A percentile compares a stretch with the other conserved stretches of the same genome.
These are phyloP conservation scores for Erpetoichthys calabaricus DNA, from an alignment of 2,797 vertebrate species.

Conservation along the genomic window DNA sequence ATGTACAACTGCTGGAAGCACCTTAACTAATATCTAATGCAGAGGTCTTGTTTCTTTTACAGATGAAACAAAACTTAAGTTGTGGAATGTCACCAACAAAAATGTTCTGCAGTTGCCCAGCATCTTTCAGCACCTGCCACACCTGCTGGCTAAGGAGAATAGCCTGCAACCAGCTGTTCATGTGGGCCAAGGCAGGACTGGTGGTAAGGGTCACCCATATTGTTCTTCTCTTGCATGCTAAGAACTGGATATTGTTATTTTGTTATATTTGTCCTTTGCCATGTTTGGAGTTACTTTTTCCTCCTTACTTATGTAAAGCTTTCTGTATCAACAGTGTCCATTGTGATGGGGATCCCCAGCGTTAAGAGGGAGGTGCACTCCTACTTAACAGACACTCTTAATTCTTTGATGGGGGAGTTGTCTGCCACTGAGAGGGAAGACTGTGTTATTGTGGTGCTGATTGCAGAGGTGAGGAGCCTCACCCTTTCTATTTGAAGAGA, in stretches of 20 bases:
- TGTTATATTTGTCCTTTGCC: conserved; percentile 17
- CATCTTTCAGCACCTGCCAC: conserved; percentile 93
- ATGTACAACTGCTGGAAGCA: too few species aligned
- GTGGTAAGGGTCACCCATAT: conserved; percentile 68
- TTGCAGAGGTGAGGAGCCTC: conserved; percentile 84
- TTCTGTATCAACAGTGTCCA: conserved; percentile 65
- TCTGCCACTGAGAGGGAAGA: conserved; percentile 82
- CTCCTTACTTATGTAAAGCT: too few species aligned
- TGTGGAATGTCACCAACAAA: conserved; percentile 88
- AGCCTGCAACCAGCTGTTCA: conserved; percentile 86
- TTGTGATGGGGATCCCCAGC: conserved; percentile 93
- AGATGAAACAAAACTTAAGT: conserved; percentile 88
- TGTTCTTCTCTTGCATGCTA: too few species aligned
- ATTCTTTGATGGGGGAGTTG: conserved; percentile 85
- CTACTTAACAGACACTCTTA: conserved; percentile 87
- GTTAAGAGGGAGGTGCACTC: conserved; percentile 90
- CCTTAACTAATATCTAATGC: too few species aligned
- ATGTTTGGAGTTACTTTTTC: too few species aligned
- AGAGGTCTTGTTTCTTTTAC: too few species aligned
- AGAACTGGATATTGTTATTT: too few species aligned
- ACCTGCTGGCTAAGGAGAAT: conserved; percentile 86
- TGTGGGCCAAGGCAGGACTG: conserved; percentile 83
- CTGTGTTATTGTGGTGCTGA: conserved; percentile 88
- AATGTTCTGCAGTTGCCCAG: conserved; percentile 89
- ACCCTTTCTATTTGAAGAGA: too few species aligned